phyloP scores from a whole-genome alignment of 2,113 vertebrate species.

The Papio anubis region DNA sequence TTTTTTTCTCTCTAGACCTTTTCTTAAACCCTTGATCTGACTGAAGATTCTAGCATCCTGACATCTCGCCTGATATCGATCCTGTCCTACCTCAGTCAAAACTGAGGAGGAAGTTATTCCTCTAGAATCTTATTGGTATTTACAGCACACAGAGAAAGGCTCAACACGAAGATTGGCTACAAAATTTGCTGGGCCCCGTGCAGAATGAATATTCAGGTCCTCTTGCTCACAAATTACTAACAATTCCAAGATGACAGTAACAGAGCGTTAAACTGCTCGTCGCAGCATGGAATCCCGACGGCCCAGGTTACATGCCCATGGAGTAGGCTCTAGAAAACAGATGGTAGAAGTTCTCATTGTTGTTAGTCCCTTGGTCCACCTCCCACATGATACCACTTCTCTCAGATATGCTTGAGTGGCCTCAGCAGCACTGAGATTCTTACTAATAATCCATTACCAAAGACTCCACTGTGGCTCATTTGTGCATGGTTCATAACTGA shows the following conservation, averaged over 20 bases:
- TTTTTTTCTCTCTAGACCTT: neutral
- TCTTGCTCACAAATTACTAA: neutral
- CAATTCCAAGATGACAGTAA: neutral
- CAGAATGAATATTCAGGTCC: neutral
- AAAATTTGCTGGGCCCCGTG: neutral
- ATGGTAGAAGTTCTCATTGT: neutral
- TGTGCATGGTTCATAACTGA: neutral
- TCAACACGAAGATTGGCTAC: neutral
- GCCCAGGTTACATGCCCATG: neutral
- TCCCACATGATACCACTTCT: neutral
- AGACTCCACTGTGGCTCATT: neutral
- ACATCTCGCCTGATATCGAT: neutral
- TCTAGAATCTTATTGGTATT: neutral
- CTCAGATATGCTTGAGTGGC: neutral
- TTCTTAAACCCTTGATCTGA: neutral
- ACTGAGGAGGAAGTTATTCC: neutral
- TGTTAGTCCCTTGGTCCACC: neutral
- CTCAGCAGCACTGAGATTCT: neutral
- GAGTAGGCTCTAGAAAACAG: neutral
- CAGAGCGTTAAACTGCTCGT: neutral
- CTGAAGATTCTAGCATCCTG: neutral
- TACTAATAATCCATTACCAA: neutral
- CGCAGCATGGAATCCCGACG: rapidly evolving
- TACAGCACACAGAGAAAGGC: neutral
- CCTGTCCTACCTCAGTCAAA: neutral